phyloP scores from a whole-genome alignment of 2,888 invertebrate genomes.

The Ormyrus labotus region DNA sequence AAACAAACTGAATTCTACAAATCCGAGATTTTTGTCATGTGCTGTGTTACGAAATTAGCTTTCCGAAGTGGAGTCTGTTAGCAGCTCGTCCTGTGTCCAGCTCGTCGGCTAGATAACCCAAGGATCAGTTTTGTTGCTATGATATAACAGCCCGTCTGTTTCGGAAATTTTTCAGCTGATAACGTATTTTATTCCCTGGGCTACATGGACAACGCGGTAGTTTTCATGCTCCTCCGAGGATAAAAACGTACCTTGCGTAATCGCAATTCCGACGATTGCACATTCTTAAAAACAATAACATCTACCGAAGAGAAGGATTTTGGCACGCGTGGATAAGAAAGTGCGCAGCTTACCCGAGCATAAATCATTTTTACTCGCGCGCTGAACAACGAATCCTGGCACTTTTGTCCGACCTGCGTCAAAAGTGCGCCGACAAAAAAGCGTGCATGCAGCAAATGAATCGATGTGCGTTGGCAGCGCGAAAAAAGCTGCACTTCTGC shows the following conservation, averaged over 20 bases:
- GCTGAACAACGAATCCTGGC: not conserved
- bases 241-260: no score
- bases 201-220: no score
- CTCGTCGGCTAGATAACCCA: slow-evolving; percentile 14
- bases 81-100: not conserved
- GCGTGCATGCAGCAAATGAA: slow-evolving; percentile 3
- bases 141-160: no score
- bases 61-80: slow-evolving; percentile 27
- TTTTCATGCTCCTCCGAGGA: no score
- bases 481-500: not conserved
- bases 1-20: slow-evolving; percentile 21
- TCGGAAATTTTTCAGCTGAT: no score
- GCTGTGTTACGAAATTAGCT: slow-evolving; percentile 41
- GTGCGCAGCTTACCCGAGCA: no score
- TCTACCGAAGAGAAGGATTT: no score
- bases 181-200: no score
- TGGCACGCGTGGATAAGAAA: no score
- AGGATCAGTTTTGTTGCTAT: not conserved
- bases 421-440: slow-evolving; percentile 28
- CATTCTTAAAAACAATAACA: no score
- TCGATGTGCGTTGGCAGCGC: slow-evolving; percentile 20
- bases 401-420: not conserved
- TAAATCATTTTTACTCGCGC: no score
- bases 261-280: no score
- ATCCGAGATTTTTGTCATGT: slow-evolving; percentile 26